These are phyloP conservation scores for Leptinotarsa defecta DNA, from an alignment of 1,140 invertebrate genomes.

Conservation along the genomic window DNA sequence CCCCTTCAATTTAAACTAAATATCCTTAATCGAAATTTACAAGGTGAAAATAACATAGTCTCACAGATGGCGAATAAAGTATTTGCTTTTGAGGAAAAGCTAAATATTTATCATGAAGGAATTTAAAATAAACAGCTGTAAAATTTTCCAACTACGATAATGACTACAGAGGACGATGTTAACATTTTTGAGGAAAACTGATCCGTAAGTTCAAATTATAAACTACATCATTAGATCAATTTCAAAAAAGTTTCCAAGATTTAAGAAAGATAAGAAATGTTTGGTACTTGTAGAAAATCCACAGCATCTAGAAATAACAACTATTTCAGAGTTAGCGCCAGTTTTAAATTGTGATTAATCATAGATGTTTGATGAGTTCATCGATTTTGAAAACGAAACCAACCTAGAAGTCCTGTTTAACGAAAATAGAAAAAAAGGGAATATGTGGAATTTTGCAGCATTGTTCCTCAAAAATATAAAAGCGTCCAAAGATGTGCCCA, in stretches of 20 bases:
- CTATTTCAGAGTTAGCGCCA: background rate
- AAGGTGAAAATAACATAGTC: conserved; percentile 9
- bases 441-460: conserved; percentile 14
- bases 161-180: too few species aligned
- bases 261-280: background rate
- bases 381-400: background rate
- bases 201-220: too few species aligned
- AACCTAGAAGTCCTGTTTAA: too few species aligned
- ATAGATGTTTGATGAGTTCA: conserved; percentile 18
- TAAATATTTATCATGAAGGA: too few species aligned
- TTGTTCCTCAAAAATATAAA: conserved; percentile 22
- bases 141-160: too few species aligned
- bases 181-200: too few species aligned
- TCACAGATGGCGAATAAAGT: too few species aligned
- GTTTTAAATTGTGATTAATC: too few species aligned
- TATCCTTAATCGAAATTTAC: conserved; percentile 1
- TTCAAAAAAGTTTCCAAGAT: background rate
- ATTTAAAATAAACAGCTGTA: too few species aligned
- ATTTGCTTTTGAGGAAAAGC: too few species aligned
- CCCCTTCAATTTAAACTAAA: too few species aligned
- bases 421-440: background rate
- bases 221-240: background rate
- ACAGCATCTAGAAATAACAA: conserved; percentile 2
- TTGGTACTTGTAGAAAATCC: background rate
- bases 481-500: too few species aligned